Conservation (phyloP, 2,113 vertebrate species). For the Pristiophorus japonicus region DNA sequence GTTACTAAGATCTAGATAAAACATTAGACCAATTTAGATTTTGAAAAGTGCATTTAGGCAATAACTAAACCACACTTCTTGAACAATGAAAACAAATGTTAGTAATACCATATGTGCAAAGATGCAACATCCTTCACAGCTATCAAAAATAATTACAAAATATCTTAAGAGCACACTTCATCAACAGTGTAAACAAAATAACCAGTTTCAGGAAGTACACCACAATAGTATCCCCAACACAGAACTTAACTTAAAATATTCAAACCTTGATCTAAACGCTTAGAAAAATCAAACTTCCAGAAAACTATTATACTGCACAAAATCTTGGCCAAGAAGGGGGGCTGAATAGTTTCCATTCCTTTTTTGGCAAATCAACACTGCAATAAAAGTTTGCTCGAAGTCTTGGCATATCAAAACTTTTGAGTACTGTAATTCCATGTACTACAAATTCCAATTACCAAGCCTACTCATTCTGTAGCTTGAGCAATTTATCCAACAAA, state of each 20-base stretch:
- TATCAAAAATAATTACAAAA: neutral
- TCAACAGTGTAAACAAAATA: neutral
- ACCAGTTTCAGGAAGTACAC: neutral
- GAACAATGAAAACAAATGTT: neutral
- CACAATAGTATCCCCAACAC: neutral
- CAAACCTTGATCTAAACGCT: neutral
- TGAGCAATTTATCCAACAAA: neutral
- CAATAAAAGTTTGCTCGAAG: conserved; percentile 2
- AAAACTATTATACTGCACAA: neutral
- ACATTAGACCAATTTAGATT: neutral
- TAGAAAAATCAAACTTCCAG: neutral
- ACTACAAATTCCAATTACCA: neutral
- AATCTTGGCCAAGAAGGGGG: neutral
- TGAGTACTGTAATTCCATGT: neutral
- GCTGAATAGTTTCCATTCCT: conserved; percentile 34
- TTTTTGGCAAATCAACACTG: conserved; percentile 10
- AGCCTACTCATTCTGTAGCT: neutral
- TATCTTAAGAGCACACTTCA: neutral
- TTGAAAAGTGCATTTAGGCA: neutral
- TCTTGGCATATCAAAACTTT: neutral
- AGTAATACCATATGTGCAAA: neutral
- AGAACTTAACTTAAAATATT: conserved; percentile 25
- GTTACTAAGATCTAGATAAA: neutral
- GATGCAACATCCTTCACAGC: neutral
- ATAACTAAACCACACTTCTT: neutral